Evolutionary conservation across 1,140 invertebrate genomes (phyloP), one percentile per base, ranked within the genome.

Genomic region (Pseudomyrmex concolor): DNA sequence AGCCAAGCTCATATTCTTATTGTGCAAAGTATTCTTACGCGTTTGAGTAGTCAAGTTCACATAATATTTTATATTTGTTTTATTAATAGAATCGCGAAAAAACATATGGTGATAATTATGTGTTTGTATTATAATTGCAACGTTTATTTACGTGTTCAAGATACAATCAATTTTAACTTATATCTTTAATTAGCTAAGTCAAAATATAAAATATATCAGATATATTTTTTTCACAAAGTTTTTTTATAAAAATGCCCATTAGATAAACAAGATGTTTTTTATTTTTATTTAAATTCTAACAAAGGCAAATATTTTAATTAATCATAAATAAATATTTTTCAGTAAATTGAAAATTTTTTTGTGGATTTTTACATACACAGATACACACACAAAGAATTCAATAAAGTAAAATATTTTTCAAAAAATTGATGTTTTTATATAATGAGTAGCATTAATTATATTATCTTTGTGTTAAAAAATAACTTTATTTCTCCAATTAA

Each of bases 31-130:
- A 34, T 34, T 34, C 5, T 34, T 34, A 34, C 5, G 34, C 34
- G 34, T 34, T 34, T 7, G 34, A 62, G 4, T n/a, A 25, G 13
- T 4, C 63, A 77, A 8, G n/a, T 55, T 57, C 2, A 1, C n/a
- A 2, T 76, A 64, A 76, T 64, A 64, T 54, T 70, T 78, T 67
- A 50, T 68, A 12, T 64, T 64, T 54, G 9, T 3, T n/a, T 7
- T 19, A 45, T 10, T 50, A 7, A 17, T 25, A 63, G n/a, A 63
- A 45, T 77, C 25, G 25, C 25, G 25, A 12, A 45, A 13, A 55
- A n/a, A 45, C 1, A 48, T 12, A 43, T n/a, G 13, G 34, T 5
- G 17, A 48, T 55, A 57, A 68, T 45, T 54, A 54, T 1, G 10
- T n/a, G 8, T 19, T 54, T 22, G 17, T 13, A 0, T 77, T 55